phyloP scores from a whole-genome alignment of 2,113 vertebrate species.

The Cercocebus atys region DNA sequence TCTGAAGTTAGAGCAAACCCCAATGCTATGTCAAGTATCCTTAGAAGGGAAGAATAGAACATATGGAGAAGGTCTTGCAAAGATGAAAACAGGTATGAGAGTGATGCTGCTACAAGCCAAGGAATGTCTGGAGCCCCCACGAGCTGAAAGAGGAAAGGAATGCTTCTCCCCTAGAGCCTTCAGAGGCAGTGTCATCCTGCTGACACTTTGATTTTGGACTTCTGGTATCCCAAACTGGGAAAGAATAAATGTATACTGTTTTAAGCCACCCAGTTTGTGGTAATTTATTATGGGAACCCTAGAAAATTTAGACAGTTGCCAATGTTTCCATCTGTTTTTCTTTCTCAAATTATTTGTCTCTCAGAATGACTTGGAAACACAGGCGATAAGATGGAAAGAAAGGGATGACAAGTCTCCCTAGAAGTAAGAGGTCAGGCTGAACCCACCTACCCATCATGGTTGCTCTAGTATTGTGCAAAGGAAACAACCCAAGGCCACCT shows the following conservation, averaged over 20 bases:
- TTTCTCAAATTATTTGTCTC: background rate
- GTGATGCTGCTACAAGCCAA: background rate
- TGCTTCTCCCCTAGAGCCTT: too few species aligned
- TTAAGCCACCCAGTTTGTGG: background rate
- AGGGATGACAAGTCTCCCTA: background rate
- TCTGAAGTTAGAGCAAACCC: background rate
- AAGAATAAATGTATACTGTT: background rate
- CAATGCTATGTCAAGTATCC: background rate
- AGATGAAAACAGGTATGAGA: background rate
- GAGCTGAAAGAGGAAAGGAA: background rate
- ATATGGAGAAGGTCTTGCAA: accelerated
- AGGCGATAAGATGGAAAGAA: background rate
- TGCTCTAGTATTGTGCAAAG: background rate
- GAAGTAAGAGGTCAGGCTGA: background rate
- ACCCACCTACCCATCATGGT: accelerated
- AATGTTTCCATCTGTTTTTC: background rate
- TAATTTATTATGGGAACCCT: background rate
- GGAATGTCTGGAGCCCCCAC: background rate
- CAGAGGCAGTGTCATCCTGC: background rate
- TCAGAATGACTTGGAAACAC: background rate
- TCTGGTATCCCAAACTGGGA: background rate
- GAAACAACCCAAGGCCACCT: background rate
- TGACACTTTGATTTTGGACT: background rate
- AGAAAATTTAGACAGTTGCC: background rate
- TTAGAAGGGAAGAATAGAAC: background rate